Evolutionary conservation across 35 echinoderm and acorn worm genomes (phyloP).

Genomic region (Strongylocentrotus purpuratus): DNA sequence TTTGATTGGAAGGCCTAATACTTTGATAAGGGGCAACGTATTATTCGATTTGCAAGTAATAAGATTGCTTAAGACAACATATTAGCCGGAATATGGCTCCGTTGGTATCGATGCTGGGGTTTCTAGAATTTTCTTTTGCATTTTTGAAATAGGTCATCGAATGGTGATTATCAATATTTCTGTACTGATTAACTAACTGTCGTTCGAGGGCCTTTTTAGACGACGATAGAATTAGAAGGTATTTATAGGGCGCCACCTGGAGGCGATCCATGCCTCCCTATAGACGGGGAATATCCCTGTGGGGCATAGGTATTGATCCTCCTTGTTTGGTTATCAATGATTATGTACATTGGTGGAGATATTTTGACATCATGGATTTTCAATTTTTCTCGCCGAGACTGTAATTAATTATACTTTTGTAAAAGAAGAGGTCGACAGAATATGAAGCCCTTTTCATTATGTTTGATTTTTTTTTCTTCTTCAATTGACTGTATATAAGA

Average conservation of each 20-base stretch:
- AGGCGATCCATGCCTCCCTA: neutral
- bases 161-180: neutral
- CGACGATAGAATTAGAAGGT: neutral
- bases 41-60: neutral
- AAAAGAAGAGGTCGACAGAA: no score
- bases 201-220: neutral
- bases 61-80: neutral
- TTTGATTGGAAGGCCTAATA: neutral
- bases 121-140: neutral
- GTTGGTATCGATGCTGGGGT: neutral
- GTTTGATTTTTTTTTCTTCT: no score
- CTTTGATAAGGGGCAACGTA: neutral
- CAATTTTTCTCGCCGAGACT: no score
- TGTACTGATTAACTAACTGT: neutral
- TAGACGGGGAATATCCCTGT: neutral
- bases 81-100: slow-evolving; percentile 8
- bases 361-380: neutral
- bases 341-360: neutral
- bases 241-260: neutral
- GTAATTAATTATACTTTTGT: no score
- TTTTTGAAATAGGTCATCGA: neutral
- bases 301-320: neutral
- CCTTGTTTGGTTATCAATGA: neutral
- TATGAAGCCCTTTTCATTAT: no score
- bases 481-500: no score